A percentile compares a stretch with the other conserved stretches of the same genome.
Evolutionary conservation across 2,888 invertebrate species (phyloP).

Genomic region (Diarsia dahlii): DNA sequence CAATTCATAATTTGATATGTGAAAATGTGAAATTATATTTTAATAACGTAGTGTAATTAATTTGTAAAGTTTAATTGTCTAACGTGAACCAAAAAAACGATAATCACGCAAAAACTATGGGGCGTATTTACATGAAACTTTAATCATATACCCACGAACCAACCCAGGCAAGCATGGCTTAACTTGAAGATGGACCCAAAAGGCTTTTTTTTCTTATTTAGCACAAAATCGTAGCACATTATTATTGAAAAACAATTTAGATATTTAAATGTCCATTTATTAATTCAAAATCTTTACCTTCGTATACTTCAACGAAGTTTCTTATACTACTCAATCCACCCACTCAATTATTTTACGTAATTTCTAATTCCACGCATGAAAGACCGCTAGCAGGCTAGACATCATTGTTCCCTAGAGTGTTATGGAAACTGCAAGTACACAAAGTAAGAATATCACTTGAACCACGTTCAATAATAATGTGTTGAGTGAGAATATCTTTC

Average conservation of each 20-base stretch:
- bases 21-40: too few species aligned
- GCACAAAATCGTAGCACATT: not conserved
- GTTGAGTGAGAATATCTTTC: slow-evolving; percentile 48
- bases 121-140: too few species aligned
- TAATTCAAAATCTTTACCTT: too few species aligned
- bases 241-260: not conserved
- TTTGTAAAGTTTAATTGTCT: too few species aligned
- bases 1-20: too few species aligned
- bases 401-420: slow-evolving; percentile 4
- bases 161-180: too few species aligned
- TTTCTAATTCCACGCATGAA: slow-evolving; percentile 7
- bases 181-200: too few species aligned
- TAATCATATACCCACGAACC: too few species aligned
- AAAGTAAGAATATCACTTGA: slow-evolving; percentile 40
- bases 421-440: slow-evolving; percentile 44
- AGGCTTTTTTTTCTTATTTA: too few species aligned
- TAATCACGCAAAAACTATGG: too few species aligned
- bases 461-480: slow-evolving; percentile 57
- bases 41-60: too few species aligned
- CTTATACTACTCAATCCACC: not conserved
- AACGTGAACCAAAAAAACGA: too few species aligned
- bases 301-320: not conserved
- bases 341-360: slow-evolving; percentile 5
- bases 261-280: not conserved
- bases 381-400: not conserved